Conservation (phyloP, 1,140 invertebrate species). For the Penaeus japonicus region DNA sequence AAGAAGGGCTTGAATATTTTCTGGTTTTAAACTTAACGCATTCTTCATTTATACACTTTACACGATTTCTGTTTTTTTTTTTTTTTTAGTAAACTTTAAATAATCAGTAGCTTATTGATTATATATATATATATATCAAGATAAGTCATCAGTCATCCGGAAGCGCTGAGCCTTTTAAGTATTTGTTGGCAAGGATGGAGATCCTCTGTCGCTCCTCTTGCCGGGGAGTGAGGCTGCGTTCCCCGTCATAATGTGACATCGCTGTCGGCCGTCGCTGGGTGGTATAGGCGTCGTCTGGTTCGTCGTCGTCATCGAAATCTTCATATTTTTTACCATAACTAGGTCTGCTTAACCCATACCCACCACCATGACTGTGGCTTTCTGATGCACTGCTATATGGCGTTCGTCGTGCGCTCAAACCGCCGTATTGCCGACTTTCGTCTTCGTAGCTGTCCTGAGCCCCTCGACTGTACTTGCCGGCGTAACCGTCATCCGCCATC, state of each 20-base stretch:
- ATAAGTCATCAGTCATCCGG: neutral
- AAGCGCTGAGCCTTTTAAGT: neutral
- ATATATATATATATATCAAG: too few relatives aligned
- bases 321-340: neutral
- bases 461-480: neutral
- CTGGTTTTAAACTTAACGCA: too few relatives aligned
- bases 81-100: too few relatives aligned
- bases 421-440: neutral
- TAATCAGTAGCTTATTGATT: too few relatives aligned
- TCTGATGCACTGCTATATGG: neutral
- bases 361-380: neutral
- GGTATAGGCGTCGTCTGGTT: neutral
- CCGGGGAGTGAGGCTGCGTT: slow-evolving; percentile 23
- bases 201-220: slow-evolving; percentile 3
- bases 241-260: neutral
- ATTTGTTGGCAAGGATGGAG: neutral
- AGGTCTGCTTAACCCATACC: neutral
- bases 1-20: too few relatives aligned
- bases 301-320: neutral
- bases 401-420: neutral
- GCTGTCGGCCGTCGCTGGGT: neutral
- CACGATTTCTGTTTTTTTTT: too few relatives aligned
- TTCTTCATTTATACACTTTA: too few relatives aligned
- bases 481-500: neutral
- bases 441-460: neutral